phyloP scores from a whole-genome alignment of 1,140 invertebrate genomes.

The Caenorhabditis elegans region WBcel235 BX284605.5:8335501-8336000 shows the following conservation, averaged over 20 bases:
- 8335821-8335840: background rate
- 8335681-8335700: background rate
- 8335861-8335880: too few relatives aligned
- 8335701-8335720: background rate
- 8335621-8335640: background rate
- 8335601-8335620: background rate
- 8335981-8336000: too few relatives aligned
- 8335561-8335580: background rate
- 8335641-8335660: too few relatives aligned
- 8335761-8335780: background rate
- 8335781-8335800: background rate
- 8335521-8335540: background rate
- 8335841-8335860: background rate
- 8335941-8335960: too few relatives aligned
- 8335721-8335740: background rate
- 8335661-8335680: background rate
- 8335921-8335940: too few relatives aligned
- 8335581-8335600: slow-evolving; percentile 7
- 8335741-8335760: background rate
- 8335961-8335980: too few relatives aligned
- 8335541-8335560: background rate
- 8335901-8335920: too few relatives aligned
- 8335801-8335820: background rate
- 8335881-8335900: too few relatives aligned
- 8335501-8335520: background rate